These are phyloP conservation scores for Lepidochitona cinerea DNA, from an alignment of 2,888 invertebrate genomes.

Conservation along the genomic window DNA sequence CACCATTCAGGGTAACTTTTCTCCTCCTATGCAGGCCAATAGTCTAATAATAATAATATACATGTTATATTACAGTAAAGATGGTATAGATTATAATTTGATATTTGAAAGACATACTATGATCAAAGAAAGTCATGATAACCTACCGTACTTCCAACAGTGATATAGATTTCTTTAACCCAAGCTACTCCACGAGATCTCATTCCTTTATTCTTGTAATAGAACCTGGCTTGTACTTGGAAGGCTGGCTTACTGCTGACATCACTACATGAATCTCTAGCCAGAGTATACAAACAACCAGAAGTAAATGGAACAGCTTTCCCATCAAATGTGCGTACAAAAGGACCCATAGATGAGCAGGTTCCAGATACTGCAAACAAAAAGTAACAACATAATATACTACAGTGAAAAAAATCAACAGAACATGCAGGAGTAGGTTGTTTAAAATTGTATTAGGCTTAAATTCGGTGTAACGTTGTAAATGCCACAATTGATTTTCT, in stretches of 20 bases:
- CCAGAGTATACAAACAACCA: neutral
- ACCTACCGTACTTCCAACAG: neutral
- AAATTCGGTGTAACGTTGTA: no score
- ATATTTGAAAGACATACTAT: no score
- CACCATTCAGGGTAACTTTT: neutral
- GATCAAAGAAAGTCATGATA: no score
- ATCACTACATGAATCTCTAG: neutral
- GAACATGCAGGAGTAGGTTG: no score
- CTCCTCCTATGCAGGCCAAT: neutral
- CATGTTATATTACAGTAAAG: no score
- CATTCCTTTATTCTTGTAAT: neutral
- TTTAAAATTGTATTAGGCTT: no score
- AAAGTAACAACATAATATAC: neutral
- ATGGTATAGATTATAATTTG: no score
- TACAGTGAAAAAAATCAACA: no score
- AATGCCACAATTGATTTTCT: no score
- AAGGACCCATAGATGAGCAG: neutral
- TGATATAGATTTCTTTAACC: neutral
- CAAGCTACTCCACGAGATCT: neutral
- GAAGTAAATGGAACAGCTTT: neutral
- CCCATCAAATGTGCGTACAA: neutral
- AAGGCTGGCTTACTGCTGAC: neutral
- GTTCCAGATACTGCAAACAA: neutral
- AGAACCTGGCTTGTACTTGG: neutral
- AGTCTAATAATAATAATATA: no score